phyloP scores from a whole-genome alignment of 2,888 invertebrate species.

The Epistrophella euchroma region DNA sequence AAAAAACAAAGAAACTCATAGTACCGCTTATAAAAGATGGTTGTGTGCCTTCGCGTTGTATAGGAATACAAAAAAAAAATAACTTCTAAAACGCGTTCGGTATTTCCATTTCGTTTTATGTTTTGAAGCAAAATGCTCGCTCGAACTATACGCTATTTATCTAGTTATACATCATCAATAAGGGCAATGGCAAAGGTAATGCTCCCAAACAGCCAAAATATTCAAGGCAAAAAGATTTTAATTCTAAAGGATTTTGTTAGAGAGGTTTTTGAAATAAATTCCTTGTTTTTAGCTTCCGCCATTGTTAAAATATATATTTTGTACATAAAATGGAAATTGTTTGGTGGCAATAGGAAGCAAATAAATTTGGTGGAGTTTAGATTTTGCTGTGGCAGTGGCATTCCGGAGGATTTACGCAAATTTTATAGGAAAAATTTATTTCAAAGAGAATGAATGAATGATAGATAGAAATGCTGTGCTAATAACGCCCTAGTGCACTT shows the following conservation, averaged over 20 bases:
- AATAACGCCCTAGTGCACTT: not conserved
- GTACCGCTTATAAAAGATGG: not conserved
- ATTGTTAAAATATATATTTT: slow-evolving; percentile 13
- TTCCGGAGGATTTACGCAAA: not conserved
- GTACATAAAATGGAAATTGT: not conserved
- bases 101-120: slow-evolving; percentile 10
- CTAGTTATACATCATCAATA: slow-evolving; percentile 8
- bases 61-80: not conserved
- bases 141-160: not conserved
- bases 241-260: slow-evolving; percentile 13
- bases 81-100: not conserved
- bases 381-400: not conserved
- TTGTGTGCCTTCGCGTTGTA: not conserved
- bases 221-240: slow-evolving; percentile 8
- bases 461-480: not conserved
- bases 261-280: slow-evolving; percentile 21
- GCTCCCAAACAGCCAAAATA: not conserved
- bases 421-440: not conserved
- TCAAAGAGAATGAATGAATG: not conserved
- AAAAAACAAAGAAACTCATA: not conserved
- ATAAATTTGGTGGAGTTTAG: not conserved
- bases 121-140: not conserved
- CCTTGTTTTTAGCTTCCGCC: not conserved
- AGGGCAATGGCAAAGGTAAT: not conserved
- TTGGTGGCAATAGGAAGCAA: not conserved